A percentile compares a stretch with the other conserved stretches of the same genome.
phyloP scores from a whole-genome alignment of 2,888 invertebrate genomes.

The Eustalomyia histrio region DNA sequence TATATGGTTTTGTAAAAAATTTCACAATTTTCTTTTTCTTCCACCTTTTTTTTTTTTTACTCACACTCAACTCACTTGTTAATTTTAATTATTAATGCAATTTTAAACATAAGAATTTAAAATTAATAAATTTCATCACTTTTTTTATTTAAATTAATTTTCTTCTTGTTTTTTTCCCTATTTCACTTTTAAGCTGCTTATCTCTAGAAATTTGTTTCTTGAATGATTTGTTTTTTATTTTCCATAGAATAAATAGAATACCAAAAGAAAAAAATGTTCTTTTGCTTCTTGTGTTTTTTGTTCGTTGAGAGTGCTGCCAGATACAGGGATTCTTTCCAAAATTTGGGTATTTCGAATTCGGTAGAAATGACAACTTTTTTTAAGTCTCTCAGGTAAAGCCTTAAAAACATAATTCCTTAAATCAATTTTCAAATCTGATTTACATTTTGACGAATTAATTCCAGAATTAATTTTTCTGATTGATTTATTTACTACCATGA shows the following conservation, averaged over 20 bases:
- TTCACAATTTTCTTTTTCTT: constrained; percentile 34
- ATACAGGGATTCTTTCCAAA: no score
- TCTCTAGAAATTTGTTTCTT: constrained; percentile 41
- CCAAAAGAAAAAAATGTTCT: constrained; percentile 17
- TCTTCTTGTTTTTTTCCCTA: neutral
- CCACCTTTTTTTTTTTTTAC: no score
- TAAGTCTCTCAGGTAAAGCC: no score
- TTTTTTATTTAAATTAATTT: neutral
- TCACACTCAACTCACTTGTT: neutral
- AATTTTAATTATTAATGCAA: neutral
- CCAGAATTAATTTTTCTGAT: no score
- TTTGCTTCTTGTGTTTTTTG: constrained; percentile 1
- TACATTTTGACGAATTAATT: no score
- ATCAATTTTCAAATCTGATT: no score
- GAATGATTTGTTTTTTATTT: constrained; percentile 33
- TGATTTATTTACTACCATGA: no score
- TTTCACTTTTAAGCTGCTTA: constrained; percentile 3
- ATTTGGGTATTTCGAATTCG: no score
- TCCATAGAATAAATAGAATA: neutral
- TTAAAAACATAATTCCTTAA: no score
- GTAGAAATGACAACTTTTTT: no score
- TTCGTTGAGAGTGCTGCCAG: no score
- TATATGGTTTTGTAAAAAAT: constrained; percentile 4
- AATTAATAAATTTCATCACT: constrained; percentile 2
- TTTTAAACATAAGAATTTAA: neutral